A percentile compares a stretch with the other conserved stretches of the same genome.
Evolutionary conservation across 2,797 vertebrate species (phyloP).

Genomic region (Columba guinea): DNA sequence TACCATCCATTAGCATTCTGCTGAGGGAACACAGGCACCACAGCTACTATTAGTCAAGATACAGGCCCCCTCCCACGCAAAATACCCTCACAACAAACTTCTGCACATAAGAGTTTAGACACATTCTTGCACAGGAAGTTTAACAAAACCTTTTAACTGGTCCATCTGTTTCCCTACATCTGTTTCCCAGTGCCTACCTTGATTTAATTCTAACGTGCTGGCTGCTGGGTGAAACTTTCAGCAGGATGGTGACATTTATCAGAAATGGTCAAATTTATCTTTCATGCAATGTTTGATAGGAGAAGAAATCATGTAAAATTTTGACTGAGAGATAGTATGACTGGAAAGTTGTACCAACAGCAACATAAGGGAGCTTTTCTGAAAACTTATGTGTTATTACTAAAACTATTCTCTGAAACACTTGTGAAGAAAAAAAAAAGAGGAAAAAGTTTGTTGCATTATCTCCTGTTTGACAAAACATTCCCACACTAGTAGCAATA

Average conservation of each 20-base stretch:
- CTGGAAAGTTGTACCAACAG: background rate
- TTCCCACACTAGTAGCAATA: background rate
- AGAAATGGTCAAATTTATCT: background rate
- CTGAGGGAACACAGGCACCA: fast-evolving
- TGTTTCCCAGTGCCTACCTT: background rate
- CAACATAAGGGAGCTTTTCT: background rate
- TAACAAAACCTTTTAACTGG: background rate
- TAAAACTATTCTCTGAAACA: background rate
- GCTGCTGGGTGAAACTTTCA: background rate
- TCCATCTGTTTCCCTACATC: conserved; percentile 53
- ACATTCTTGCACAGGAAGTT: background rate
- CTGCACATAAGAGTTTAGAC: background rate
- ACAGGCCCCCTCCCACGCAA: background rate
- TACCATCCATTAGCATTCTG: background rate
- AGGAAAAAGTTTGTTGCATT: background rate
- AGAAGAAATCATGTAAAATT: background rate
- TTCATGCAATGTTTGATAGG: background rate
- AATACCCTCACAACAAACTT: background rate
- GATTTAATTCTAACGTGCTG: background rate
- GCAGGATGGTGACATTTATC: background rate
- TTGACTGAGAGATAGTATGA: background rate
- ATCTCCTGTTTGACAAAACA: background rate
- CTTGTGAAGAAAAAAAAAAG: background rate
- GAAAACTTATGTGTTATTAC: background rate
- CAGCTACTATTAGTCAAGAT: background rate